Base-by-base conservation (phyloP, 1,140 invertebrate species). In the Eurosta solidaginis region DNA sequence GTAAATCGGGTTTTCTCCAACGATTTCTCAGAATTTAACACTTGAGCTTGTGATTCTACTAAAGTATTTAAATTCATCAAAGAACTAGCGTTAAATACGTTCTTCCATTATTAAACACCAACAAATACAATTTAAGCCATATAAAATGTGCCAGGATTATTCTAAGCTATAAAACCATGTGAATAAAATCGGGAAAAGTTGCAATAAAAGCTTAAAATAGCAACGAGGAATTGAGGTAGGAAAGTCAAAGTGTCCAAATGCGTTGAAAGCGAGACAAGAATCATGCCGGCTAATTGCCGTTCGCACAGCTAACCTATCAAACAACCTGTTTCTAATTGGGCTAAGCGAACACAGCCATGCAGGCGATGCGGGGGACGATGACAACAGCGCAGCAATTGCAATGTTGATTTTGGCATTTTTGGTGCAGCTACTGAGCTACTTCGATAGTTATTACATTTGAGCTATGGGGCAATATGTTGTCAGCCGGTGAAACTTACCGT, bases 371-470 rank as follows among this genome's bases (percentile, higher is more conserved):
- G 29, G 12, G 2, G 27, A 6, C 17, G 59, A 17, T 14, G 25
- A 27, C 7, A 17, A 14, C 25, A 2, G 25, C 54, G 33, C 54
- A 17, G 59, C n/a, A n/a, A n/a, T 29, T 68, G 59, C 59, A 68
- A 68, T 68, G 59, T 68, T 68, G 59, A 68, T 68, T 68, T 68
- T 68, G 59, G 59, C 59, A 68, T 36, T 68, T 68, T 40, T 68
- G 33, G 36, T 68, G 29, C 27, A 40, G 59, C 59, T 68, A 68
- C 59, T 68, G 59, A n/a, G n/a, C n/a, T n/a, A n/a, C n/a, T n/a
- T n/a, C n/a, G n/a, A n/a, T n/a, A n/a, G n/a, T n/a, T n/a, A n/a
- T n/a, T n/a, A n/a, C n/a, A n/a, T n/a, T n/a, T n/a, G n/a, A n/a
- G n/a, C n/a, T n/a, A n/a, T n/a, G n/a, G n/a, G n/a, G n/a, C n/a